These are phyloP conservation scores for Drosophila nebulosa DNA, from an alignment of 1,140 invertebrate species.

Conservation along the genomic window DNA sequence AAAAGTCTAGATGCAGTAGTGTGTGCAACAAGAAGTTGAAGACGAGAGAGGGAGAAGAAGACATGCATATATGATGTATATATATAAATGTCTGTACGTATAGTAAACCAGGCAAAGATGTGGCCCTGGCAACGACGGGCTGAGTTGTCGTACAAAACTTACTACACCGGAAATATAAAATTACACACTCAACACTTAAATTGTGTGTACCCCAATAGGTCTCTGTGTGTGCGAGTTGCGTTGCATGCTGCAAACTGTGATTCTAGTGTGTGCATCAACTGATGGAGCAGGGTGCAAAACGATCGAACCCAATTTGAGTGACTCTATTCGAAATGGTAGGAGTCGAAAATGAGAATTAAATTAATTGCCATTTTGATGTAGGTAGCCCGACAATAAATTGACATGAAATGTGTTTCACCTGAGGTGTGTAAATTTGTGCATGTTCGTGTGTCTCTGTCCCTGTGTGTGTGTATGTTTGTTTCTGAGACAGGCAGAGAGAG, in stretches of 20 bases:
- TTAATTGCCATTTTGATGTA: conserved; percentile 70
- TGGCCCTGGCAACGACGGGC: conserved; percentile 23
- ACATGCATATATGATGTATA: conserved; percentile 9
- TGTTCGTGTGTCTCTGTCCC: neutral
- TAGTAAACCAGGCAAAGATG: conserved; percentile 37
- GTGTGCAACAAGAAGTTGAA: conserved; percentile 19
- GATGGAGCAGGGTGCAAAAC: conserved; percentile 60
- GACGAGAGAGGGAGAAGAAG: conserved; percentile 26
- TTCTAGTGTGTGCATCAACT: conserved; percentile 44
- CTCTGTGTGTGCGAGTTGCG: conserved; percentile 11
- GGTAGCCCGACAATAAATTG: conserved; percentile 41
- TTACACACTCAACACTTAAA: conserved; percentile 79
- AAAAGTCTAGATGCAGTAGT: conserved; percentile 27
- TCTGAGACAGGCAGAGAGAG: too few species aligned
- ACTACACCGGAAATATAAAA: conserved; percentile 79
- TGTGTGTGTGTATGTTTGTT: neutral
- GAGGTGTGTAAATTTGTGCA: conserved; percentile 40
- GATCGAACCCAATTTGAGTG: conserved; percentile 56
- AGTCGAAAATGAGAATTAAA: conserved; percentile 44
- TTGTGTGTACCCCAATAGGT: conserved; percentile 30
- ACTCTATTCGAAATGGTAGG: conserved; percentile 10
- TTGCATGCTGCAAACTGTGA: conserved; percentile 71
- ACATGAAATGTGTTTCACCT: conserved; percentile 62
- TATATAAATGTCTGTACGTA: neutral
- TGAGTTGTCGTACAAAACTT: conserved; percentile 73